Conservation (phyloP, 2,888 invertebrate genomes). For the Tetanocera ferruginea region DNA sequence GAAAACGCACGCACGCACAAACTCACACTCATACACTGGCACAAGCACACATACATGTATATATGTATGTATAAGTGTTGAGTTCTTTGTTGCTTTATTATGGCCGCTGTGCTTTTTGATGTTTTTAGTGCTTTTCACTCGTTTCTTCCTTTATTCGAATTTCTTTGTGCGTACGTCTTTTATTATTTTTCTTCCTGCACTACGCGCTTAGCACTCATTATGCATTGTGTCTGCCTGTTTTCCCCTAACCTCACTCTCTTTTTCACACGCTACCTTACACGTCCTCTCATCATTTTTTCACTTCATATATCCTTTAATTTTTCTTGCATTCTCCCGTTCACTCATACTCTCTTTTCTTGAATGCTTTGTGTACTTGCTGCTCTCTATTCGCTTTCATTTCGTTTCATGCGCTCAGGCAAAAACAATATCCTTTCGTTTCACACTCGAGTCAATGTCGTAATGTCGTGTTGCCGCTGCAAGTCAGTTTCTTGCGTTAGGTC, state of each 20-base stretch:
- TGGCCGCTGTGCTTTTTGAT: too few relatives aligned
- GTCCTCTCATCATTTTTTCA: not conserved
- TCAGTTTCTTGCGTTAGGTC: not conserved
- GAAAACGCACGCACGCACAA: not conserved
- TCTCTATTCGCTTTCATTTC: conserved; percentile 35
- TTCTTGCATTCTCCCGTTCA: not conserved
- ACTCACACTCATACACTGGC: not conserved
- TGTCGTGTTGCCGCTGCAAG: not conserved
- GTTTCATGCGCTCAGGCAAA: conserved; percentile 59
- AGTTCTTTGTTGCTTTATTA: not conserved
- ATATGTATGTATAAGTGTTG: not conserved
- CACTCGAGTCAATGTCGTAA: not conserved
- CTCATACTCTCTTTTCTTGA: not conserved
- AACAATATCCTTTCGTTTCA: conserved; percentile 57
- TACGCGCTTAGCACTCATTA: not conserved
- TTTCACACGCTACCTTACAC: not conserved
- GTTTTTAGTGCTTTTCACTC: not conserved
- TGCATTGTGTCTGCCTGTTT: not conserved
- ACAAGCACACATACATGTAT: not conserved
- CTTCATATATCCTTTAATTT: not conserved
- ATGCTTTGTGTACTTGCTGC: not conserved
- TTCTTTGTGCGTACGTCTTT: not conserved
- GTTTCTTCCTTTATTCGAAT: not conserved
- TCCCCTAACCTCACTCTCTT: not conserved
- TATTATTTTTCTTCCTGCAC: not conserved